These are phyloP conservation scores for Lycodopsis pacificus DNA, from an alignment of 2,797 vertebrate species.

Conservation along the genomic window DNA sequence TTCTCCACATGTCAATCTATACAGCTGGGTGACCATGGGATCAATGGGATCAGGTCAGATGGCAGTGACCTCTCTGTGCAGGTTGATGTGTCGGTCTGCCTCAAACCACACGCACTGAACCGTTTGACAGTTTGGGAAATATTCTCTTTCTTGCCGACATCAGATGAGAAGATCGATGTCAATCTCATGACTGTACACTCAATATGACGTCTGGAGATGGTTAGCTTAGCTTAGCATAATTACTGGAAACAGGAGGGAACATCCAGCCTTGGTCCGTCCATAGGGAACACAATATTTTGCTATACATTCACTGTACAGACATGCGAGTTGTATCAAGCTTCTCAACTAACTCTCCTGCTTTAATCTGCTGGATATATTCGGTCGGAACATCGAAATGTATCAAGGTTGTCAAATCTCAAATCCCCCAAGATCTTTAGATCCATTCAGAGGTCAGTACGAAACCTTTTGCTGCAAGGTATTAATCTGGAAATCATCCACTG, in stretches of 20 bases:
- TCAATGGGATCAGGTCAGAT: conserved; percentile 36
- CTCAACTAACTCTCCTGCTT: not conserved
- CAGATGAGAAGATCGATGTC: not conserved
- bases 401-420: conserved; percentile 4
- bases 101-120: not conserved
- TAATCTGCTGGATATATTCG: not conserved
- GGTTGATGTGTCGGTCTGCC: not conserved
- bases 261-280: not conserved
- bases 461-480: conserved; percentile 3
- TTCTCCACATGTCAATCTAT: conserved; percentile 32
- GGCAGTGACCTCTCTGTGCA: conserved; percentile 2
- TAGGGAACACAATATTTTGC: not conserved
- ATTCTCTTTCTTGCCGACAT: not conserved
- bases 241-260: not conserved
- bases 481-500: conserved; percentile 1
- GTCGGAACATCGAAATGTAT: not conserved
- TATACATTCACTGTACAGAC: not conserved
- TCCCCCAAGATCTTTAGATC: not conserved
- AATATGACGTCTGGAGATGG: conserved; percentile 5
- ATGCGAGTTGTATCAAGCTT: not conserved
- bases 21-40: conserved; percentile 7
- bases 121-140: conserved; percentile 1
- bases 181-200: not conserved
- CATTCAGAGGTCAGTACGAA: not conserved
- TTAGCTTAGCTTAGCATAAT: not conserved